A percentile compares a stretch with the other conserved stretches of the same genome.
Conservation (phyloP, 1,140 invertebrate species). For the Agraylea sexmaculata region DNA sequence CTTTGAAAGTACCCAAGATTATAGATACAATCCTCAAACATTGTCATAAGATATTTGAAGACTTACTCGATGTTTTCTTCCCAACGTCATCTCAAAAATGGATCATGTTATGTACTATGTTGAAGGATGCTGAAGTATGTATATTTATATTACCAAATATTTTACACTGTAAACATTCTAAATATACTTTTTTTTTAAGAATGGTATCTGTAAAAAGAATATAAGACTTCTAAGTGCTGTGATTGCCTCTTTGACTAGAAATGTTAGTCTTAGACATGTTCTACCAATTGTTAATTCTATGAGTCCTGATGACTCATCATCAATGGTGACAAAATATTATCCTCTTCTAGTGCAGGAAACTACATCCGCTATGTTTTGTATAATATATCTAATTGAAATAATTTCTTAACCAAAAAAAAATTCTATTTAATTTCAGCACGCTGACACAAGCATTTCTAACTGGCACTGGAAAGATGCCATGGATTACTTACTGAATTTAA, state of each 20-base stretch:
- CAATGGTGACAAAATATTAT: constrained; percentile 22
- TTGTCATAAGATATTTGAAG: constrained; percentile 79
- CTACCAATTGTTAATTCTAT: constrained; percentile 29
- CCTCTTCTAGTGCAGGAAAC: too few relatives aligned
- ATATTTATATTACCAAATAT: constrained; percentile 8
- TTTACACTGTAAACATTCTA: constrained; percentile 12
- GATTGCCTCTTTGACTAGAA: constrained; percentile 11
- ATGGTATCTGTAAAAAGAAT: constrained; percentile 11
- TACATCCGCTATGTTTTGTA: too few relatives aligned
- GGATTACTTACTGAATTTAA: constrained; percentile 68
- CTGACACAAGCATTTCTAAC: constrained; percentile 17
- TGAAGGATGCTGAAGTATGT: constrained; percentile 65
- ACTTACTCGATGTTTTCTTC: constrained; percentile 93
- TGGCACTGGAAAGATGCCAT: constrained; percentile 80
- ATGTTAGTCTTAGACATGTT: constrained; percentile 10
- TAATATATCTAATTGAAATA: constrained; percentile 28
- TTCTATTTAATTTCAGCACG: constrained; percentile 14
- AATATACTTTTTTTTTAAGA: constrained; percentile 2
- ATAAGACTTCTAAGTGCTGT: constrained; percentile 12
- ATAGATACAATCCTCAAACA: constrained; percentile 57
- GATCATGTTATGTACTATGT: constrained; percentile 78
- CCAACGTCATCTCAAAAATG: constrained; percentile 88
- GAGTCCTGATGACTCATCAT: constrained; percentile 36
- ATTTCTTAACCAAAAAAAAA: constrained; percentile 26
- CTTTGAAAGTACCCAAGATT: neutral